Evolutionary conservation across 2,888 invertebrate genomes (phyloP), one percentile per base, ranked within the genome.

Genomic region (Adela reaumurella): DNA sequence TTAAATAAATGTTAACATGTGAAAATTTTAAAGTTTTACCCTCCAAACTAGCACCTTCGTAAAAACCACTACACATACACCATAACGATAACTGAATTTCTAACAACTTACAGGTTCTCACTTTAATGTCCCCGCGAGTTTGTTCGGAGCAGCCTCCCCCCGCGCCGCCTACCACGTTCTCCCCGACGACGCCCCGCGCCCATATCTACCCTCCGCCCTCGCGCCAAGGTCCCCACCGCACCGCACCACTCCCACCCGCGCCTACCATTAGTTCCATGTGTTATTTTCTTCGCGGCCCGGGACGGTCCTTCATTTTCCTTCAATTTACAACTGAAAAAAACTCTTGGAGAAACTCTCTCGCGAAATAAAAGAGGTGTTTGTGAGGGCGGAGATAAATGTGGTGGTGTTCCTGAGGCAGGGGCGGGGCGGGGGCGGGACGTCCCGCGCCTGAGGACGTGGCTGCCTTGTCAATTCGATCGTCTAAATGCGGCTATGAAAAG

Each of bases 241-340:
- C 51, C 62, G 62, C 68, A 71, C 73, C 70, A 67, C 72, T 74
- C 70, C 68, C 63, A 69, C 70, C 56, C 60, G 57, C 55, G 53
- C 74, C 69, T 69, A 47, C 54, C 54, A 45, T 50, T 54, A 53
- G 54, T 61, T 56, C 62, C 64, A 63, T 64, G 64, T 65, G 65
- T 65, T 64, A 64, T 63, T 64, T 74, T 70, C 72, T 70, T 65
- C 68, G 67, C 74, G 63, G 62, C 58, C 58, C 61, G 74, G 74
- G 74, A 76, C 77, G 71, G 72, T 78, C 76, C 77, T 78, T 78
- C 77, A 77, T 78, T 76, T 76, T 70, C 71, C 74, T 76, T 70
- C 72, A 77, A 76, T 77, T 78, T 78, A 74, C 72, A 76, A 76
- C 70, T 72, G 70, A 74, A 77, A 73, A 74, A 73, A 70, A 35